Evolutionary conservation across 1,140 invertebrate genomes (phyloP).

Genomic region (Cydia fagiglandana): DNA sequence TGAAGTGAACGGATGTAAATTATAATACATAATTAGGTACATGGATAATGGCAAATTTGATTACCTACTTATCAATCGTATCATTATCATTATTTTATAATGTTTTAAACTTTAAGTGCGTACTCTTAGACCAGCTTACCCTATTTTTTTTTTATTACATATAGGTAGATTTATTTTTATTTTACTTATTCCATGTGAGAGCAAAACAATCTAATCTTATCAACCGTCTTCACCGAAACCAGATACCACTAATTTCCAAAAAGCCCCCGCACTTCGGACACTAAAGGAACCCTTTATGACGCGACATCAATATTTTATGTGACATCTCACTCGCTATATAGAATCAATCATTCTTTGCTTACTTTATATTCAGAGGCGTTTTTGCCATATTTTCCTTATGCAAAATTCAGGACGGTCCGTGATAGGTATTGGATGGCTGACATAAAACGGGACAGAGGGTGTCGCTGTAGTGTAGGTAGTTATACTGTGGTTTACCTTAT

Average conservation of each 20-base stretch:
- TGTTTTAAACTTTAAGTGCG: too few species aligned
- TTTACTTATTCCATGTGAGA: not conserved
- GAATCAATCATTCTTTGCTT: conserved; percentile 58
- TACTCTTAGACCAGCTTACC: too few species aligned
- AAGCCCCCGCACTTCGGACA: conserved; percentile 11
- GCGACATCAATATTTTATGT: conserved; percentile 60
- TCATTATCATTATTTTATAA: too few species aligned
- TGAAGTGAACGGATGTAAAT: too few species aligned
- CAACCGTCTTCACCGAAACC: not conserved
- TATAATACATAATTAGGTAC: too few species aligned
- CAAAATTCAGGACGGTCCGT: conserved; percentile 37
- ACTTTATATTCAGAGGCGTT: conserved; percentile 49
- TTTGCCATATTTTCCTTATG: conserved; percentile 38
- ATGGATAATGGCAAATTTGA: too few species aligned
- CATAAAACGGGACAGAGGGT: not conserved
- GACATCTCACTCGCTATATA: conserved; percentile 50
- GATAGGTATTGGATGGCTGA: conserved; percentile 28
- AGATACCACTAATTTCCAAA: conserved; percentile 19
- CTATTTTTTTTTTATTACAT: too few species aligned
- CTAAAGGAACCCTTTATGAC: conserved; percentile 48
- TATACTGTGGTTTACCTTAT: not conserved
- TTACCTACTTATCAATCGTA: too few species aligned
- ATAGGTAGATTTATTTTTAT: too few species aligned
- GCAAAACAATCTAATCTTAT: not conserved
- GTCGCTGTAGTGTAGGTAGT: not conserved